phyloP scores from a whole-genome alignment of 2,797 vertebrate genomes.

The Spondyliosoma cantharus region DNA sequence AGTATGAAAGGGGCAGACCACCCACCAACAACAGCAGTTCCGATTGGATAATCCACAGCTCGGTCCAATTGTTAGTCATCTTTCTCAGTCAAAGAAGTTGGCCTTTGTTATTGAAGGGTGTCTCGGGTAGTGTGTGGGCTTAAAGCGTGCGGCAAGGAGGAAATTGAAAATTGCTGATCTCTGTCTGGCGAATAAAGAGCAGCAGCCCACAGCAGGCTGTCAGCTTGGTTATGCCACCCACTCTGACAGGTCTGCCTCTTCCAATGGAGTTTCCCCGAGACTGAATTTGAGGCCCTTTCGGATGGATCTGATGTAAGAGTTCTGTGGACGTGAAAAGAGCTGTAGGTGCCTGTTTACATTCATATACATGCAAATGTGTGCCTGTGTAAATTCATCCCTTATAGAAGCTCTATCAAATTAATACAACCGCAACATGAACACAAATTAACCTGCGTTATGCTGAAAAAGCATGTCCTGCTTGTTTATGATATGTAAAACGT shows the following conservation, averaged over 20 bases:
- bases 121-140: conserved; percentile 58
- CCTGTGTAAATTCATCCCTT: conserved; percentile 10
- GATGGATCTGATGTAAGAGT: conserved; percentile 59
- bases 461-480: background rate
- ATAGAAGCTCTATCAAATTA: conserved; percentile 5
- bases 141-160: conserved; percentile 62
- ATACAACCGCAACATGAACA: conserved; percentile 2
- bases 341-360: conserved; percentile 17
- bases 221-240: conserved; percentile 73
- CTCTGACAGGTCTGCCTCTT: conserved; percentile 66
- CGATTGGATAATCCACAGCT: conserved; percentile 68
- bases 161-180: conserved; percentile 77
- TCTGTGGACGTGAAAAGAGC: conserved; percentile 2
- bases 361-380: conserved; percentile 9
- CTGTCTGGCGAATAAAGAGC: conserved; percentile 70
- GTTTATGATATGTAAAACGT: conserved; percentile 1
- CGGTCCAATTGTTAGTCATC: conserved; percentile 60
- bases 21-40: conserved; percentile 67
- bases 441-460: background rate
- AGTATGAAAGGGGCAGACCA: conserved; percentile 60
- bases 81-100: conserved; percentile 53
- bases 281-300: conserved; percentile 50
- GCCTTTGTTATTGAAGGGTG: conserved; percentile 61
- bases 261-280: conserved; percentile 50
- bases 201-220: conserved; percentile 72